Conservation (phyloP, 2,888 invertebrate genomes). For the Conomelus anceps region DNA sequence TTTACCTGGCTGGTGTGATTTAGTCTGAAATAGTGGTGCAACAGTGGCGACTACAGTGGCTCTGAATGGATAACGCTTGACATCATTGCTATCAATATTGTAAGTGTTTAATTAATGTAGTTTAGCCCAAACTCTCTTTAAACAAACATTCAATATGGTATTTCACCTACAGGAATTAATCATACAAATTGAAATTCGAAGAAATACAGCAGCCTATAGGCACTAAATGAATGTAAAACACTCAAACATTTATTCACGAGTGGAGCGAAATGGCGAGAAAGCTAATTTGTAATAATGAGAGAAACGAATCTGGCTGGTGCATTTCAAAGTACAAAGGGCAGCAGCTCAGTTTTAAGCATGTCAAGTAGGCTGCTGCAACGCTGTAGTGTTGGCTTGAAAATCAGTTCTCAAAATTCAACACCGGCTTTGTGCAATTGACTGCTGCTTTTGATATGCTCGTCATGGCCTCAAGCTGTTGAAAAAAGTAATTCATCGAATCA, state of each 20-base stretch:
- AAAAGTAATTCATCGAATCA: neutral
- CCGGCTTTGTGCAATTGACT: neutral
- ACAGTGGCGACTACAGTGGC: too few species aligned
- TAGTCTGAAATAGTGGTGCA: too few species aligned
- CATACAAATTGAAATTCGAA: neutral
- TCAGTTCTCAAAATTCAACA: neutral
- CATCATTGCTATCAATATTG: too few species aligned
- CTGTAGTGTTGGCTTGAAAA: neutral
- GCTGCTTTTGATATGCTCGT: neutral
- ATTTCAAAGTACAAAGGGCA: neutral
- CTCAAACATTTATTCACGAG: neutral
- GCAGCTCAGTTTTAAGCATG: neutral
- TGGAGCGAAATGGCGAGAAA: neutral
- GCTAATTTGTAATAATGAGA: neutral
- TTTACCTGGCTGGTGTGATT: too few species aligned
- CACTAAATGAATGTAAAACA: neutral
- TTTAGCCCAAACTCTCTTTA: too few species aligned
- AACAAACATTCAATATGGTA: neutral
- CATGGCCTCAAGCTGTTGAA: neutral
- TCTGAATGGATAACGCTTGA: too few species aligned
- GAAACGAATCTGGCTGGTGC: neutral
- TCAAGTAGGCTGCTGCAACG: neutral
- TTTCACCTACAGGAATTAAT: neutral
- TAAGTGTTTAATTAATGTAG: too few species aligned
- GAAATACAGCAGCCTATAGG: neutral